Evolutionary conservation across 2,888 invertebrate species (phyloP).

Genomic region (Drosophila neoperkinsi): DNA sequence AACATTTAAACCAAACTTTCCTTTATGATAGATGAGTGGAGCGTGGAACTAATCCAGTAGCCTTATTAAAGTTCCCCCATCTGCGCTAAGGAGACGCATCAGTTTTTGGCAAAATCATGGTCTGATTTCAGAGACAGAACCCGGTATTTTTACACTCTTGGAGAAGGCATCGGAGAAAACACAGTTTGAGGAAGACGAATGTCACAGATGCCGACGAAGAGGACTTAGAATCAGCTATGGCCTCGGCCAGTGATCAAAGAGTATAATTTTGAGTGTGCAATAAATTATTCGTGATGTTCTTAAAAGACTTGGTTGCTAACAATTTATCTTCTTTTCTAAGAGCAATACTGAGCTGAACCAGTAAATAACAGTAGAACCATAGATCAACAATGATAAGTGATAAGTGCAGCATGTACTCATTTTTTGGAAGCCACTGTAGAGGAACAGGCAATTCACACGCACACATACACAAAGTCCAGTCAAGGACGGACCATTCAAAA

Average conservation of each 20-base stretch:
- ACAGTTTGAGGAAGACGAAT: conserved; percentile 87
- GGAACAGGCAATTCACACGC: conserved; percentile 6
- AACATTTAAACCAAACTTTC: background rate
- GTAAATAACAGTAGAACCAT: no score
- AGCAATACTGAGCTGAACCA: no score
- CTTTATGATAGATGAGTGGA: conserved; percentile 90
- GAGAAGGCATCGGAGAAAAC: conserved; percentile 88
- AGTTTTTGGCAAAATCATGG: conserved; percentile 98
- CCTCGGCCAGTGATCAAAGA: conserved; percentile 96
- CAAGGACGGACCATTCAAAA: conserved; percentile 66
- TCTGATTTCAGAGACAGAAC: conserved; percentile 90
- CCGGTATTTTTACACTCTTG: conserved; percentile 90
- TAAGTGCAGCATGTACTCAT: conserved; percentile 20
- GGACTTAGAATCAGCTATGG: conserved; percentile 97
- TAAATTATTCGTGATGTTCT: background rate
- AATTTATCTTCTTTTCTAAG: conserved; percentile 48
- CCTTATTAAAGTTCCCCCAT: conserved; percentile 94
- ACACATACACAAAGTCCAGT: conserved; percentile 19
- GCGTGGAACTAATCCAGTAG: conserved; percentile 93
- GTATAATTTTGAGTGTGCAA: conserved; percentile 93
- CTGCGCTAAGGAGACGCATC: conserved; percentile 93
- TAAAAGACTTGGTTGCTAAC: background rate
- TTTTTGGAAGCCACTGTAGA: conserved; percentile 32
- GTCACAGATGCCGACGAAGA: conserved; percentile 92
- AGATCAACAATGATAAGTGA: conserved; percentile 20